Base-by-base conservation (phyloP, 2,888 invertebrate species). In the Thereva nobilitata region DNA sequence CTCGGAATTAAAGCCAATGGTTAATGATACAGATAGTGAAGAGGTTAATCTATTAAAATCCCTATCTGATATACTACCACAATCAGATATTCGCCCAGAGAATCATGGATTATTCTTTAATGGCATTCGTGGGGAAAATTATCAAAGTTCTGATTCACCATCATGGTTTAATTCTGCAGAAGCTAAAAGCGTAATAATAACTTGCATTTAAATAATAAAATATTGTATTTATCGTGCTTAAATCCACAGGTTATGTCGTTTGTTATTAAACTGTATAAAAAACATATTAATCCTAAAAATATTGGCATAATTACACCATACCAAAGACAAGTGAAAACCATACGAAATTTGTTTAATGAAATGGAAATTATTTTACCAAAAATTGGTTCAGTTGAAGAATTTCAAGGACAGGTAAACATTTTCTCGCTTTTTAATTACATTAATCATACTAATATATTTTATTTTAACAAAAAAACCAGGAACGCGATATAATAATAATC, bases 221-320 rank as follows among this genome's bases (percentile, higher is more conserved):
- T 3, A n/a, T 10, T 47, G 12, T n/a, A 10, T 3, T 47, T 10
- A 47, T 10, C 12, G 4, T 56, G 49, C 44, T 45, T 8, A 77
- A 82, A 40, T 50, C 65, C 49, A 1, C 82, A 84, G 83, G 77
- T 86, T 9, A 83, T 84, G 45, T 70, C 85, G n/a, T 83, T 83
- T 69, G 78, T 82, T 1, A 86, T 79, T 77, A 86, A 87, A 72
- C 79, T 95, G 1, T 89, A 89, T 71, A 85, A 86, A 68, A 82
- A 83, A 59, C 87, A 87, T 35, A 75, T 93, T n/a, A 76, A 75
- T 1, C 80, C 86, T 0, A 72, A 76, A 41, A 75, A 75, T 59
- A 80, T 97, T 75, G 97, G 97, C 4, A 88, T 97, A 66, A 92
- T 97, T 69, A 91, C 96, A 9, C 97, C 97, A 0, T 97, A 97